Evolutionary conservation across 2,113 vertebrate genomes (phyloP).

Genomic region (Pseudopodoces humilis): DNA sequence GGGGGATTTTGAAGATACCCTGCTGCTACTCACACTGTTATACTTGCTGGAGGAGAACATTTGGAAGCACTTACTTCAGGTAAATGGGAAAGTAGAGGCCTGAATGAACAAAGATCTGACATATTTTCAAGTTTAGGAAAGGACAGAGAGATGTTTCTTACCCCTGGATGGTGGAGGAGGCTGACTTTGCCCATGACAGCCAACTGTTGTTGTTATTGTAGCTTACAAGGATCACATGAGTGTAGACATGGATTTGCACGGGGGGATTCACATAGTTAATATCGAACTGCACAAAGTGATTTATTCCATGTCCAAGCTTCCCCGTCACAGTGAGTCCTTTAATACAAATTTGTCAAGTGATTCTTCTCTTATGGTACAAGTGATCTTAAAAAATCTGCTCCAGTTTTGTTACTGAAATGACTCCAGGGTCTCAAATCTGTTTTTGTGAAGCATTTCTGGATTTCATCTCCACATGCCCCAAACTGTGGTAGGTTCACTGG

Average conservation of each 20-base stretch:
- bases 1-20: not conserved
- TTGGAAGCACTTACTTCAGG: not conserved
- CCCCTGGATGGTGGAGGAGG: not conserved
- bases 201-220: not conserved
- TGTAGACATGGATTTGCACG: not conserved
- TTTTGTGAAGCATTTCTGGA: not conserved
- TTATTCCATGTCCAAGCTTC: not conserved
- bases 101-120: not conserved
- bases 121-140: not conserved
- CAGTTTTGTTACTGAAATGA: not conserved
- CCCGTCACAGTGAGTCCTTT: constrained; percentile 65
- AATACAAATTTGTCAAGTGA: not conserved
- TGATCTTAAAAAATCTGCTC: not conserved
- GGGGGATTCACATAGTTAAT: constrained; percentile 40
- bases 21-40: not conserved
- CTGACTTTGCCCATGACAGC: not conserved
- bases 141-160: not conserved
- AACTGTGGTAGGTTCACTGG: not conserved
- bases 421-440: not conserved
- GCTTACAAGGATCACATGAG: not conserved
- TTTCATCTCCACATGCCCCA: not conserved
- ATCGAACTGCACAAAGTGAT: constrained; percentile 51
- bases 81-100: not conserved
- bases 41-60: not conserved
- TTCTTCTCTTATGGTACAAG: not conserved